A percentile compares a stretch with the other conserved stretches of the same genome.
phyloP scores from a whole-genome alignment of 2,888 invertebrate genomes.

The Dorcus parallelipipedus region DNA sequence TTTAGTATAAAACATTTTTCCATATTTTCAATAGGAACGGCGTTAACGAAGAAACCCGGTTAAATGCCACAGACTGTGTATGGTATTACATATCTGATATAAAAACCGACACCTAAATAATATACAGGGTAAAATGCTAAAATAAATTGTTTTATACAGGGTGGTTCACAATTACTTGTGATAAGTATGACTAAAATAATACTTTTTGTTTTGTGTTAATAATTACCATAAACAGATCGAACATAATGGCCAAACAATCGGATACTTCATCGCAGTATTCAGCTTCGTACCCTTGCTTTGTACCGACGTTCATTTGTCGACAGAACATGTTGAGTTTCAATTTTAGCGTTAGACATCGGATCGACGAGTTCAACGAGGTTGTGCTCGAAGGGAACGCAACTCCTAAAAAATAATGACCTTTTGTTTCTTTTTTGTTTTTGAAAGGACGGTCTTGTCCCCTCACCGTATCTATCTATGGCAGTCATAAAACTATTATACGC shows the following conservation, averaged over 20 bases:
- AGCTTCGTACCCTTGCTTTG: constrained; percentile 39
- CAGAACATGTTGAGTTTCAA: constrained; percentile 24
- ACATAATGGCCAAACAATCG: constrained; percentile 47
- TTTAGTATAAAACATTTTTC: no score
- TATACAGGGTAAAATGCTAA: no score
- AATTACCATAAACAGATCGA: constrained; percentile 45
- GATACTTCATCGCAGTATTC: constrained; percentile 50
- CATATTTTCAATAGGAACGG: no score
- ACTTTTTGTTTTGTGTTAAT: no score
- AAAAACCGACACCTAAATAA: no score
- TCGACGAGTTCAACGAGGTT: constrained; percentile 33
- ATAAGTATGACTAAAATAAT: neutral
- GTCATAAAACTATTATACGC: constrained; percentile 41
- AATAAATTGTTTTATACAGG: no score
- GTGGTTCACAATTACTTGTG: neutral
- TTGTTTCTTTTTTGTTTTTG: neutral
- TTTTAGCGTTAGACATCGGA: constrained; percentile 33
- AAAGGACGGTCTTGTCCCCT: constrained; percentile 6
- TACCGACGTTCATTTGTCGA: constrained; percentile 25
- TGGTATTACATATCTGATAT: no score
- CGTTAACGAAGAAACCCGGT: no score
- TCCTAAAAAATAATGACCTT: constrained; percentile 19
- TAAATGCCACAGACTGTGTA: no score
- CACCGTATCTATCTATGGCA: constrained; percentile 46
- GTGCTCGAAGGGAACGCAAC: constrained; percentile 44